A percentile compares a stretch with the other conserved stretches of the same genome.
phyloP scores from a whole-genome alignment of 2,113 vertebrate species.

The Pipa parva region DNA sequence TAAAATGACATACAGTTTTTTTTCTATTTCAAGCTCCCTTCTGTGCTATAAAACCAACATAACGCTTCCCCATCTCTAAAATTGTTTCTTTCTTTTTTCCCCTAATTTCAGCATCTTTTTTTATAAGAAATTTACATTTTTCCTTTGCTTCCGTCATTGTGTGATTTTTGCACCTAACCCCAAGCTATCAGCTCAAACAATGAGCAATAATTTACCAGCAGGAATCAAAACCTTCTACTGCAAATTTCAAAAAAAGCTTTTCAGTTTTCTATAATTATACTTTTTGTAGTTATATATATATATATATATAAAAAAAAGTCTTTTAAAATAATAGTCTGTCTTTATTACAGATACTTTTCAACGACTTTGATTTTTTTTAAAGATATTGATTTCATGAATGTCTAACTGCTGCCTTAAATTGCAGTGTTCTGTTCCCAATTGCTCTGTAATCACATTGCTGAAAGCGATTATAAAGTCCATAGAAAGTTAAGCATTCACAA shows the following conservation, averaged over 20 bases:
- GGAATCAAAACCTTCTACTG: slow-evolving; percentile 22
- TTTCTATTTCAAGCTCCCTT: too few species aligned
- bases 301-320: neutral
- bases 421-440: neutral
- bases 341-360: neutral
- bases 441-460: neutral
- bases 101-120: neutral
- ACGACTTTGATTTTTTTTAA: neutral
- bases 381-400: neutral
- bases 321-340: neutral
- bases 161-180: slow-evolving; percentile 20
- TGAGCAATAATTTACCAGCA: slow-evolving; percentile 27
- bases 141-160: neutral
- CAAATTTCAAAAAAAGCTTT: slow-evolving; percentile 24
- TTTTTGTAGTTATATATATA: slow-evolving; percentile 1
- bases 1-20: too few species aligned
- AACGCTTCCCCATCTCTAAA: too few species aligned
- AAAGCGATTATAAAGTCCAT: neutral
- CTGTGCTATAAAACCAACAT: too few species aligned
- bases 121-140: slow-evolving; percentile 15
- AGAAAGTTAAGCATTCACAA: neutral
- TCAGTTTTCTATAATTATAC: slow-evolving; percentile 16
- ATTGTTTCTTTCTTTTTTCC: neutral
- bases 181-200: slow-evolving; percentile 20
- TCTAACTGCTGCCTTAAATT: neutral